These are phyloP conservation scores for Polypedilum vanderplanki DNA, from an alignment of 1,140 invertebrate genomes.

Conservation along the genomic window DNA sequence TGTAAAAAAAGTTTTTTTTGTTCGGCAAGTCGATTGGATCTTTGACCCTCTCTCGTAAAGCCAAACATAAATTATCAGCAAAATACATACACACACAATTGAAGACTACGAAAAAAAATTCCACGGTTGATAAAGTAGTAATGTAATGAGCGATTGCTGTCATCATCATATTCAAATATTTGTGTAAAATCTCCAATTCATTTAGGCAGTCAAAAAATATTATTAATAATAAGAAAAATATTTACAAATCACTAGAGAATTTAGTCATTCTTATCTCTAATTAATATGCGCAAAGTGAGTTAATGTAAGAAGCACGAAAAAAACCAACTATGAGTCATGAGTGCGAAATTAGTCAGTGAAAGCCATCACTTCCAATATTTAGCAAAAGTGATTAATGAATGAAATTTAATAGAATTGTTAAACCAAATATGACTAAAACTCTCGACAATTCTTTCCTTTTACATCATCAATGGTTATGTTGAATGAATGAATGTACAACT, in stretches of 20 bases:
- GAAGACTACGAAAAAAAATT: neutral
- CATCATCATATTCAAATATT: neutral
- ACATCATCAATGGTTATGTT: neutral
- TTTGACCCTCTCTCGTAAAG: neutral
- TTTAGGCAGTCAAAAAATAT: neutral
- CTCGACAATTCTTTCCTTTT: neutral
- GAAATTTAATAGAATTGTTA: neutral
- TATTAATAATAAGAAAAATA: neutral
- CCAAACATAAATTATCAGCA: neutral
- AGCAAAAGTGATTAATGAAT: neutral
- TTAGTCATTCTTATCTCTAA: constrained; percentile 5
- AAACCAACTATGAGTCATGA: neutral
- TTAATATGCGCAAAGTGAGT: neutral
- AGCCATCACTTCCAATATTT: neutral
- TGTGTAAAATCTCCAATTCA: neutral
- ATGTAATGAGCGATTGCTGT: neutral
- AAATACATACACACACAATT: no score
- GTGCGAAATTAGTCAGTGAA: constrained; percentile 3
- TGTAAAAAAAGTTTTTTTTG: neutral
- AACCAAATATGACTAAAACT: neutral
- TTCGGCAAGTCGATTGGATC: neutral
- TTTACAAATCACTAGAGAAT: constrained; percentile 19
- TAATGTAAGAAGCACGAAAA: no score
- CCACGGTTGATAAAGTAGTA: neutral
- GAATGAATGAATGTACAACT: no score